Evolutionary conservation across 2,113 vertebrate species (phyloP).

Genomic region (Vulpes vulpes): DNA sequence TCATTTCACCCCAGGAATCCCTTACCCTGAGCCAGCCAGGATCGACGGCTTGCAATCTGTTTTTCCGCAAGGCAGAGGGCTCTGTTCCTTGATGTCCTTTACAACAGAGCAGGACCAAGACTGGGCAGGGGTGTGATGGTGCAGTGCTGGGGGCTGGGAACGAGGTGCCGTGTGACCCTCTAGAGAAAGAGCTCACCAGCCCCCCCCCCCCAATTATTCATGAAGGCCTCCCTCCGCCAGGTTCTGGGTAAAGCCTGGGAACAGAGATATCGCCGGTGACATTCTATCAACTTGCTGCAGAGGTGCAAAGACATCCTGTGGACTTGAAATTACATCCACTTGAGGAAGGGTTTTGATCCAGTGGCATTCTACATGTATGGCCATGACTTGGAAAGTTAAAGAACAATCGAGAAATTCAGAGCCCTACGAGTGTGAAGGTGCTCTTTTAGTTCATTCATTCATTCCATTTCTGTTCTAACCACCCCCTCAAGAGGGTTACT

Average conservation of each 20-base stretch:
- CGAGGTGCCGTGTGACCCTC: rapidly evolving
- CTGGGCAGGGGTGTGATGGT: rapidly evolving
- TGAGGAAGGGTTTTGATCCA: not conserved
- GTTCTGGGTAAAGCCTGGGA: not conserved
- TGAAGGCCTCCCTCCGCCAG: not conserved
- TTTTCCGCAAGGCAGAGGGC: not conserved
- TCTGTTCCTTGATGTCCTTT: not conserved
- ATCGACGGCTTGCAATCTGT: rapidly evolving
- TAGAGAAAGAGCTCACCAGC: not conserved
- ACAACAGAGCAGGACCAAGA: not conserved
- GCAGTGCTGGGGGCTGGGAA: rapidly evolving
- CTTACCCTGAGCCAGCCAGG: not conserved
- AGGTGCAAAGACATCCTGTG: not conserved
- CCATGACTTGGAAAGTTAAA: rapidly evolving
- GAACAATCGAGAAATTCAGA: not conserved
- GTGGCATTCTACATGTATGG: rapidly evolving
- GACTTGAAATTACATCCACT: rapidly evolving
- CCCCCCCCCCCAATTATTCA: not conserved
- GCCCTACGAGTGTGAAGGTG: rapidly evolving
- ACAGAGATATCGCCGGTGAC: not conserved
- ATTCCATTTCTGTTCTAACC: rapidly evolving
- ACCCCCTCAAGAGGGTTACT: not conserved
- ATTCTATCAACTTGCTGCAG: not conserved
- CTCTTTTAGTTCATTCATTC: not conserved
- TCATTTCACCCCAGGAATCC: not conserved